A percentile compares a stretch with the other conserved stretches of the same genome.
Conservation (phyloP, 2,888 invertebrate genomes). For the Drosophila fungiperda region DNA sequence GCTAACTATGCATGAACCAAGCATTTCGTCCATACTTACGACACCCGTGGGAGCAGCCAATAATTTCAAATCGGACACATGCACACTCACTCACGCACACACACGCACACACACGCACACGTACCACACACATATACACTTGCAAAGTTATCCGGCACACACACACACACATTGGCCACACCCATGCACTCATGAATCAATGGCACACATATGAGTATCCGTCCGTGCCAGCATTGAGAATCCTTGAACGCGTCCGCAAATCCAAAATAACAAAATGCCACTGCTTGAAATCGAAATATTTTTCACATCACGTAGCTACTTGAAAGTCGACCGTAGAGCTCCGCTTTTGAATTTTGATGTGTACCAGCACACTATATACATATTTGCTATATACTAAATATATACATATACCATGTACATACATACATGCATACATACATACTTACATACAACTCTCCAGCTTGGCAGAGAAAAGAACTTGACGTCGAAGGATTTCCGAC, state of each 20-base stretch:
- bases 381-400: too few relatives aligned
- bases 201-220: conserved; percentile 66
- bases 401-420: too few relatives aligned
- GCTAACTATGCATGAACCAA: conserved; percentile 73
- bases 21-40: conserved; percentile 74
- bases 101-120: conserved; percentile 26
- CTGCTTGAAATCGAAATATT: conserved; percentile 51
- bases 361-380: background rate
- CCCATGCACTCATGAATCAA: conserved; percentile 72
- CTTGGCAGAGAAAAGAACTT: background rate
- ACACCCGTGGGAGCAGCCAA: conserved; percentile 82
- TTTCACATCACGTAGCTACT: conserved; percentile 49
- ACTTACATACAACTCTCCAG: background rate
- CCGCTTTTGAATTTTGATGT: conserved; percentile 7
- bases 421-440: background rate
- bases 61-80: conserved; percentile 80
- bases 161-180: conserved; percentile 36
- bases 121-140: conserved; percentile 17
- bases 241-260: conserved; percentile 50
- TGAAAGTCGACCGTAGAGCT: conserved; percentile 36
- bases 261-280: conserved; percentile 60
- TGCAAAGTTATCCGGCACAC: conserved; percentile 1
- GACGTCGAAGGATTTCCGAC: background rate
- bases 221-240: conserved; percentile 33
- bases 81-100: conserved; percentile 27